These are phyloP conservation scores for Epiblema foenella DNA, from an alignment of 2,888 invertebrate species.

Conservation along the genomic window DNA sequence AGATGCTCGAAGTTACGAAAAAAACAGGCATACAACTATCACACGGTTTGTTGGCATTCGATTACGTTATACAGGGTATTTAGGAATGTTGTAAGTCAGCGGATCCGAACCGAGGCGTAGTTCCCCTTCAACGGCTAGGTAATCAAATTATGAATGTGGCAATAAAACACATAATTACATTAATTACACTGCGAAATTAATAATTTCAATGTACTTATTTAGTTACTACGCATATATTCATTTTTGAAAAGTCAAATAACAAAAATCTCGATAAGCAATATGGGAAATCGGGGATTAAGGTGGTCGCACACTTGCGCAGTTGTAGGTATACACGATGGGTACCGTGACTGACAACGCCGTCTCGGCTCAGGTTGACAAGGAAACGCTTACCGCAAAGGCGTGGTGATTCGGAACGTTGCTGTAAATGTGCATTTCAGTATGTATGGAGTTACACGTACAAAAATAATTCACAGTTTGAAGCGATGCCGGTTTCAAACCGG, in stretches of 20 bases:
- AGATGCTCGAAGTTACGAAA: slow-evolving; percentile 64
- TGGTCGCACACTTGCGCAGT: not conserved
- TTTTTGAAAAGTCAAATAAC: not conserved
- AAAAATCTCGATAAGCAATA: not conserved
- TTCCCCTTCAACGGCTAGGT: not conserved
- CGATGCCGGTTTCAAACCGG: not conserved
- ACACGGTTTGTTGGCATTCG: slow-evolving; percentile 44
- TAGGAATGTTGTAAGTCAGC: slow-evolving; percentile 28
- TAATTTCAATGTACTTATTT: too few species aligned
- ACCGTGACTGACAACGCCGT: not conserved
- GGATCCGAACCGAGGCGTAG: not conserved
- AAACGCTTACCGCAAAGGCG: not conserved
- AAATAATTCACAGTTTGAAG: not conserved
- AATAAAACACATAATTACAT: too few species aligned
- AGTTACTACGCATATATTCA: too few species aligned
- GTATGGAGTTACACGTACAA: not conserved
- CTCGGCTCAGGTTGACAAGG: not conserved
- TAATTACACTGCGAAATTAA: too few species aligned
- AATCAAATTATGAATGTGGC: not conserved
- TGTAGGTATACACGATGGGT: not conserved
- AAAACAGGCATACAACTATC: slow-evolving; percentile 44
- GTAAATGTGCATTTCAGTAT: not conserved
- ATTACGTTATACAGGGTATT: slow-evolving; percentile 20
- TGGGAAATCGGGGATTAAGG: not conserved
- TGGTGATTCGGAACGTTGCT: too few species aligned